Conservation (phyloP, 1,140 invertebrate species). For the Littorina saxatilis region DNA sequence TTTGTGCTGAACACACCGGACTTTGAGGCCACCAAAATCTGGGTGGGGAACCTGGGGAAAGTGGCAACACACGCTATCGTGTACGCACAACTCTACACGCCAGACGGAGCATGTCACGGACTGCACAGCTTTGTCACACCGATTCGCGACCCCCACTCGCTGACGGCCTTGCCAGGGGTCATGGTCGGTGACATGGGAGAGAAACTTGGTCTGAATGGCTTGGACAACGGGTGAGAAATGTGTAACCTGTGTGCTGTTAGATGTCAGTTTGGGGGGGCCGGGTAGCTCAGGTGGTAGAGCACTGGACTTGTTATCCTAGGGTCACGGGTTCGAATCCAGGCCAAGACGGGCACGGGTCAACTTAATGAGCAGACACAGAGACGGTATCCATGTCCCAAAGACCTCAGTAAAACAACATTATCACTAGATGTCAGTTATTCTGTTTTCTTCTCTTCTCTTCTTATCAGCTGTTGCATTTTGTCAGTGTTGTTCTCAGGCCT, state of each 20-base stretch:
- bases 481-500: too few species aligned
- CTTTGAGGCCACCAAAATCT: constrained; percentile 96
- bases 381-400: too few species aligned
- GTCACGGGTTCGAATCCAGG: too few species aligned
- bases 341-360: too few species aligned
- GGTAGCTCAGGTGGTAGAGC: too few species aligned
- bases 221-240: constrained; percentile 89
- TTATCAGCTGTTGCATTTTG: too few species aligned
- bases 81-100: constrained; percentile 91
- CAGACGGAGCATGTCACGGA: constrained; percentile 89
- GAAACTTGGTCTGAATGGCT: constrained; percentile 90
- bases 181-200: constrained; percentile 91
- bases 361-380: too few species aligned
- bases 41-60: constrained; percentile 85
- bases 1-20: constrained; percentile 95
- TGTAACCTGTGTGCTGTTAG: background rate
- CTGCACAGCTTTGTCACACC: constrained; percentile 91
- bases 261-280: background rate
- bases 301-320: too few species aligned
- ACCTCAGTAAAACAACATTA: too few species aligned
- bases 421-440: too few species aligned
- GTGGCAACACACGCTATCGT: constrained; percentile 90
- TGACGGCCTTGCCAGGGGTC: constrained; percentile 85
- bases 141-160: constrained; percentile 85
- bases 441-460: too few species aligned